A percentile compares a stretch with the other conserved stretches of the same genome.
phyloP scores from a whole-genome alignment of 2,113 vertebrate species.

The Tetrax tetrax region DNA sequence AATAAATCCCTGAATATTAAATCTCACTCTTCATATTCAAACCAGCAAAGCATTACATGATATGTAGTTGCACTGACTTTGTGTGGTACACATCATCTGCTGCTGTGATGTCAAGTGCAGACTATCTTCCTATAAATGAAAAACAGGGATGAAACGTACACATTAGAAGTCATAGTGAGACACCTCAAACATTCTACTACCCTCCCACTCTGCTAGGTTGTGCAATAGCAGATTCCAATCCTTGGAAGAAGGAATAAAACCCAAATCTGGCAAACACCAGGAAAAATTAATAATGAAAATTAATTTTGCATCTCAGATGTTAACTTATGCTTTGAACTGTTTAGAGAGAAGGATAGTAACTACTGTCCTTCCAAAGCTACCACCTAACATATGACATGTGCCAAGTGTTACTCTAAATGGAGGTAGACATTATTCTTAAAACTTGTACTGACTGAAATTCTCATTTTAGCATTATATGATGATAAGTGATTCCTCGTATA shows the following conservation, averaged over 20 bases:
- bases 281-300: background rate
- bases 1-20: background rate
- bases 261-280: background rate
- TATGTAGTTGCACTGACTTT: background rate
- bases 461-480: background rate
- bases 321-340: background rate
- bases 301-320: background rate
- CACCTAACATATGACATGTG: background rate
- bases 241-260: background rate
- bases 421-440: background rate
- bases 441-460: background rate
- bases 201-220: background rate
- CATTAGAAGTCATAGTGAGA: background rate
- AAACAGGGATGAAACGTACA: background rate
- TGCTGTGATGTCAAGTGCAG: background rate
- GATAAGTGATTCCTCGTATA: background rate
- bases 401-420: background rate
- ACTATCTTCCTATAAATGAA: background rate
- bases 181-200: background rate
- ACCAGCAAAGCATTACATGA: rapidly evolving
- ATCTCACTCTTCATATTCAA: background rate
- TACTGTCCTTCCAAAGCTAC: background rate
- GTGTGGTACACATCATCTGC: background rate
- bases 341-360: background rate
- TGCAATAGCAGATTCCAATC: background rate